Evolutionary conservation across 2,113 vertebrate genomes (phyloP), one percentile per base, ranked within the genome.

Genomic region (Gambusia affinis): DNA sequence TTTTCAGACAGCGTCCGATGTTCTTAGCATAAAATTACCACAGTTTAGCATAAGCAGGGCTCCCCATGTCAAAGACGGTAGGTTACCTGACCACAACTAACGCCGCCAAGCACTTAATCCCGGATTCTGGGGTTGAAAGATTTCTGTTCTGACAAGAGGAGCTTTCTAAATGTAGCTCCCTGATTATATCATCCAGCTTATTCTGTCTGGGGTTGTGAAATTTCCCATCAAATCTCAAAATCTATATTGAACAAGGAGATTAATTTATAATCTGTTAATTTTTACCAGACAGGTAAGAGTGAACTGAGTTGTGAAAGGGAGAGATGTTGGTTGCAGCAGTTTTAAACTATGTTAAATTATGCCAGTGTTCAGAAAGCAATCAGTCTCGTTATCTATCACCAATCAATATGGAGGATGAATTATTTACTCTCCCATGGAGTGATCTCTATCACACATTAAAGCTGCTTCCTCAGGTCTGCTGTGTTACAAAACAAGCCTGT

Each of bases 11-110:
- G 68, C 65, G 78, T 85, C 69, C 70, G 75, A 70, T 72, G 62
- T 15, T 54, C 73, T 87, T 88, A 84, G 64, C 87, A 90, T 89
- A 82, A 85, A 71, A 91, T 92, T 92, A 90, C 79, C 89, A 86
- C 86, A 85, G 64, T 81, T 87, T 87, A 84, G 71, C 73, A 76
- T 71, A 72, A 78, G 80, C 62, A 66, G 60, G 62, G 70, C 69
- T 75, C 12, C 35, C 27, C 51, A 28, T 39, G 69, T 73, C 61
- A 65, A 31, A 72, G 67, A 61, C 2, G 4, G 37, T 47, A 62
- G 37, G 63, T 72, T 78, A 72, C 51, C 63, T 78, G 63, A 80
- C 47, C 79, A 68, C n/a, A 74, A 28, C 68, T 47, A 68, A n/a
- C 51, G 24, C 51, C 22, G 8, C 51, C 51, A 57, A 24, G 51